Conservation (phyloP, 2,888 invertebrate genomes). For the Limnephilus lunatus region DNA sequence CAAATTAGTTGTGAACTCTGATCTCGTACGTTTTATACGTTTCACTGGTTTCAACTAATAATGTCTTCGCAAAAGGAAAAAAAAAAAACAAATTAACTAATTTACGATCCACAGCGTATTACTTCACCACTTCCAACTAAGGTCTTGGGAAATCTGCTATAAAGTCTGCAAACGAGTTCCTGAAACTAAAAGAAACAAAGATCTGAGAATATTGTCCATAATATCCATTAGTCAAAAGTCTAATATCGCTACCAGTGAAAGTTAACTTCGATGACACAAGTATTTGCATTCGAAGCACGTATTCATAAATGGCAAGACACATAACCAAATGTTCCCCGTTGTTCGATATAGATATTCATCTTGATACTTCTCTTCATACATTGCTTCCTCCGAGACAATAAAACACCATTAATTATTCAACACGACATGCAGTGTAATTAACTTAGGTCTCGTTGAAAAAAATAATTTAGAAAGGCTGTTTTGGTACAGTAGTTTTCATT, state of each 20-base stretch:
- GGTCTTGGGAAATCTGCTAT: background rate
- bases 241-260: slow-evolving; percentile 36
- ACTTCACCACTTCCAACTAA: background rate
- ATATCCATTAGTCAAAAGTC: slow-evolving; percentile 35
- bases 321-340: slow-evolving; percentile 22
- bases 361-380: background rate
- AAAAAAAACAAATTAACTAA: background rate
- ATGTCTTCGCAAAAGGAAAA: background rate
- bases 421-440: slow-evolving; percentile 31
- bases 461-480: slow-evolving; percentile 10
- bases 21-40: background rate
- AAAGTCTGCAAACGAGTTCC: background rate
- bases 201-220: slow-evolving; percentile 3
- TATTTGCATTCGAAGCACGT: slow-evolving; percentile 17
- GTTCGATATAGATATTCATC: slow-evolving; percentile 7
- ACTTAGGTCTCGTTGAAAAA: slow-evolving; percentile 7
- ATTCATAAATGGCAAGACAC: slow-evolving; percentile 41
- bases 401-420: slow-evolving; percentile 35
- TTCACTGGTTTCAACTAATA: background rate
- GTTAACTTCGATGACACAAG: slow-evolving; percentile 30
- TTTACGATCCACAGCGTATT: background rate
- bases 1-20: background rate
- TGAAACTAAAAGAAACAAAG: background rate
- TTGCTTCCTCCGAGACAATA: slow-evolving; percentile 30
- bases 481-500: slow-evolving; percentile 6